Evolutionary conservation across 2,797 vertebrate genomes (phyloP).

Genomic region (Mormyrus proboscirostris): DNA sequence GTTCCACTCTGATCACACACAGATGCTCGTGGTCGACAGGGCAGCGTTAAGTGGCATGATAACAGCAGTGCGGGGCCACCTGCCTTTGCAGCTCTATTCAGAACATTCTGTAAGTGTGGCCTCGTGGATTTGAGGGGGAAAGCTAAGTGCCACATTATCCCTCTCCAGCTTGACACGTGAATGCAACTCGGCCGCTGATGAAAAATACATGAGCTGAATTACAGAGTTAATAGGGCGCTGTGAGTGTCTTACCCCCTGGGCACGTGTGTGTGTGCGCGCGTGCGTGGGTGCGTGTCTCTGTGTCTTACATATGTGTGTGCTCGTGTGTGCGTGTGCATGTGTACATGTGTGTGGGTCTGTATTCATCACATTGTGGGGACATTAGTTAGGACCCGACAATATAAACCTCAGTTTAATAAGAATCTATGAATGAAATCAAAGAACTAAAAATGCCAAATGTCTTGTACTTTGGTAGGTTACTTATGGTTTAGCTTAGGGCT

Average conservation of each 20-base stretch:
- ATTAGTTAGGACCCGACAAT: background rate
- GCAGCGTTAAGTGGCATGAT: background rate
- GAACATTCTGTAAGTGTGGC: background rate
- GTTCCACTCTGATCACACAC: background rate
- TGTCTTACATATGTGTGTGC: background rate
- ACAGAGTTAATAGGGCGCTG: background rate
- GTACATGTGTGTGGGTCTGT: background rate
- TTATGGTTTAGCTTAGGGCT: background rate
- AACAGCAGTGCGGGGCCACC: background rate
- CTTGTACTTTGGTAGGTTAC: background rate
- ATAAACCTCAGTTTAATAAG: background rate
- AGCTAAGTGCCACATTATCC: background rate
- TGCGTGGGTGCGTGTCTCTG: background rate
- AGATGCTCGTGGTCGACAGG: background rate
- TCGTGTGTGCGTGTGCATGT: background rate
- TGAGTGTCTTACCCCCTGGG: background rate
- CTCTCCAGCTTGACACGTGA: background rate
- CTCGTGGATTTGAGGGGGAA: background rate
- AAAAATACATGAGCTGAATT: slow-evolving; percentile 4
- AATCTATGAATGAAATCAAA: background rate
- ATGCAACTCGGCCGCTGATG: background rate
- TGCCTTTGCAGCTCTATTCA: background rate
- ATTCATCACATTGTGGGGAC: background rate
- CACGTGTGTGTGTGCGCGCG: background rate
- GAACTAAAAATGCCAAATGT: background rate